Conservation (phyloP, 2,797 vertebrate genomes). For the Silurus aristotelis region DNA sequence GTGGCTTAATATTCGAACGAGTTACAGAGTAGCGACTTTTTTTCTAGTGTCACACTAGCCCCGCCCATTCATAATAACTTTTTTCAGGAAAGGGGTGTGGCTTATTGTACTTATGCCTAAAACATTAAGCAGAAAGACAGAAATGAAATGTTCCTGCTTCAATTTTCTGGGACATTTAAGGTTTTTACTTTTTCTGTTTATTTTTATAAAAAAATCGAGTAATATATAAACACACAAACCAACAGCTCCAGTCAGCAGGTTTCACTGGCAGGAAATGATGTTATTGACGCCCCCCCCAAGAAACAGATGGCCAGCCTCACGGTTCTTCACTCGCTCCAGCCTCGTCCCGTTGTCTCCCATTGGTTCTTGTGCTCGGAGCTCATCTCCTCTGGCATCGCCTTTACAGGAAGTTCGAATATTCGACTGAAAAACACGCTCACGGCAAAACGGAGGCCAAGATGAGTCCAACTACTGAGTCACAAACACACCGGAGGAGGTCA, state of each 20-base stretch:
- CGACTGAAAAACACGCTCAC: background rate
- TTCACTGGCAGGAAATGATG: conserved; percentile 44
- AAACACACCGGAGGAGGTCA: background rate
- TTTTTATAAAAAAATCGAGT: background rate
- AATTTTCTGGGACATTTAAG: too few relatives aligned
- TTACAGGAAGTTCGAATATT: background rate
- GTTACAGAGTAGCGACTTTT: too few relatives aligned
- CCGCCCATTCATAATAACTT: too few relatives aligned
- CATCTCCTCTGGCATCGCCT: conserved; percentile 12
- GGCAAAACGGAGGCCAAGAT: background rate
- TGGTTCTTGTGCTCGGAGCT: conserved; percentile 4
- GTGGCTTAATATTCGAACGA: too few relatives aligned
- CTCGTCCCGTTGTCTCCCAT: conserved; percentile 13
- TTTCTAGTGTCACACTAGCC: too few relatives aligned
- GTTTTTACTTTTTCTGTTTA: background rate
- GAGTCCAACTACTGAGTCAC: background rate
- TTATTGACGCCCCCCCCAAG: conserved; percentile 55
- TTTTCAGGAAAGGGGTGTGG: too few relatives aligned
- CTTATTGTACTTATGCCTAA: too few relatives aligned
- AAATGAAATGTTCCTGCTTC: too few relatives aligned
- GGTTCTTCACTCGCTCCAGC: background rate
- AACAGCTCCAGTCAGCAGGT: conserved; percentile 1
- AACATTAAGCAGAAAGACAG: too few relatives aligned
- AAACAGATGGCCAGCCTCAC: conserved; percentile 69
- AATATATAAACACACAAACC: background rate